phyloP scores from a whole-genome alignment of 2,797 vertebrate genomes.

The Acanthornis magna region DNA sequence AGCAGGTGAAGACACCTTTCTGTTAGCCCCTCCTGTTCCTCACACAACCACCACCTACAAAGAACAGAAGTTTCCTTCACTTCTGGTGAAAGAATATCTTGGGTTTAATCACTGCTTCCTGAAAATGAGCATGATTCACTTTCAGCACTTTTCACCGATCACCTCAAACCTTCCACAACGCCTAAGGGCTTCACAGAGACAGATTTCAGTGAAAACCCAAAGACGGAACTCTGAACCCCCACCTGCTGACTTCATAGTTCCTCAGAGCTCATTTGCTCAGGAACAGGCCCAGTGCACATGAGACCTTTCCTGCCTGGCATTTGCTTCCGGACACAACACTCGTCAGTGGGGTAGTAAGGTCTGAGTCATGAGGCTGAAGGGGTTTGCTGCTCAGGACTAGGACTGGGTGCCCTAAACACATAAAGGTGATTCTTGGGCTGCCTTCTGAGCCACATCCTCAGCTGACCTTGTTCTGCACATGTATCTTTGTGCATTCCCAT shows the following conservation, averaged over 20 bases:
- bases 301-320: not conserved
- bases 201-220: not conserved
- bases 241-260: not conserved
- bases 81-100: not conserved
- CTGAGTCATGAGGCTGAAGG: not conserved
- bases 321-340: not conserved
- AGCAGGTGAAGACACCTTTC: not conserved
- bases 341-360: not conserved
- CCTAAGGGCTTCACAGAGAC: not conserved
- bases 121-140: not conserved
- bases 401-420: not conserved
- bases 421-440: not conserved
- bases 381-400: not conserved
- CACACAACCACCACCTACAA: not conserved
- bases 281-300: fast-evolving
- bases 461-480: fast-evolving
- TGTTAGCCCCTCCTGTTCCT: not conserved
- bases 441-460: not conserved
- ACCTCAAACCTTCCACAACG: not conserved
- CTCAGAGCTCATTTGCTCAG: not conserved
- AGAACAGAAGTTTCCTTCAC: not conserved
- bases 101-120: not conserved
- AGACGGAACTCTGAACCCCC: not conserved
- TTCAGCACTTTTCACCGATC: not conserved
- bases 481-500: not conserved